These are phyloP conservation scores for Catotricha subobsoleta DNA, from an alignment of 2,888 invertebrate species.

Conservation along the genomic window DNA sequence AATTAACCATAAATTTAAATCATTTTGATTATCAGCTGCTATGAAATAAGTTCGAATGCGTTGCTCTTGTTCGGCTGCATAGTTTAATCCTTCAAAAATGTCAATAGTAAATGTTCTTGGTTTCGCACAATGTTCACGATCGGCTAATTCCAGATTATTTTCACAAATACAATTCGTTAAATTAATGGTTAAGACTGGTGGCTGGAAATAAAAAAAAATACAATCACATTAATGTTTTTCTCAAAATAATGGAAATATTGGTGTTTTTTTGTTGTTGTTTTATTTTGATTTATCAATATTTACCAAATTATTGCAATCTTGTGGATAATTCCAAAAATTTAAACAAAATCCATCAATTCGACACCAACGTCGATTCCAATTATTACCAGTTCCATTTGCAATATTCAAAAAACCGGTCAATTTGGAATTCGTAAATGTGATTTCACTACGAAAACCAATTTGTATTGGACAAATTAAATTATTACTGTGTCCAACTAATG, in stretches of 20 bases:
- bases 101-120: constrained; percentile 30
- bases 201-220: not conserved
- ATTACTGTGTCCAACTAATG: not conserved
- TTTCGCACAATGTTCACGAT: constrained; percentile 31
- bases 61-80: constrained; percentile 8
- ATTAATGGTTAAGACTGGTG: constrained; percentile 25
- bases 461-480: constrained; percentile 8
- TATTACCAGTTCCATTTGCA: constrained; percentile 26
- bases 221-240: not conserved
- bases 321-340: constrained; percentile 34
- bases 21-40: constrained; percentile 30
- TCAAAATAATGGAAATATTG: not conserved
- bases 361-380: constrained; percentile 40
- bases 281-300: not conserved
- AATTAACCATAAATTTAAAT: constrained; percentile 30
- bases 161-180: constrained; percentile 23
- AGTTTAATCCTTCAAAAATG: constrained; percentile 14
- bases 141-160: constrained; percentile 20
- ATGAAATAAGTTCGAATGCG: constrained; percentile 23
- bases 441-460: constrained; percentile 12
- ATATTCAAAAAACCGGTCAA: constrained; percentile 34
- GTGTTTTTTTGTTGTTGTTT: no score
- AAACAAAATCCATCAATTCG: constrained; percentile 29
- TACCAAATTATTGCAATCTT: constrained; percentile 23
- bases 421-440: constrained; percentile 11